Base-by-base conservation (phyloP, 2,797 vertebrate species). In the Mormyrops boulengeri region DNA sequence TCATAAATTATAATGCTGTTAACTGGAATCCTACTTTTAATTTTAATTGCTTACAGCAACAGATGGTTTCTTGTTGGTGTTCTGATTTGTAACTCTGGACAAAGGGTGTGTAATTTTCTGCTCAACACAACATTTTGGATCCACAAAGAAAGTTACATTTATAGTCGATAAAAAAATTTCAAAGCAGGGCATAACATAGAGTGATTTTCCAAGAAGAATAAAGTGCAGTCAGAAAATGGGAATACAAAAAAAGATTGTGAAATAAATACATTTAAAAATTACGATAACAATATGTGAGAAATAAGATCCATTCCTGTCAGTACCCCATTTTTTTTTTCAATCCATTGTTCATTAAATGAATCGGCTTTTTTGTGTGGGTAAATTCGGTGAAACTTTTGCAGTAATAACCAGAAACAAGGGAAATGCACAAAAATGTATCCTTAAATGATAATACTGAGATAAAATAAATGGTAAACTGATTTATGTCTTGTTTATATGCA, bases 281-380 rank as follows among this genome's bases (percentile, higher is more conserved):
- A n/a, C 12, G 5, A n/a, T 30, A 62, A n/a, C 14, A 38, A 87
- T 87, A 57, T 57, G 86, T 34, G 34, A 57, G 17, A 30, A 60
- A 19, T 55, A 50, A 22, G 53, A 12, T 53, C 7, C 69, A 89
- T 22, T 82, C 66, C 66, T 69, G 66, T 69, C 34, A 49, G 12
- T 57, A 49, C 80, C 47, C 44, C 50, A 47, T 47, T 49, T 50
- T 34, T 14, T 14, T 44, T 88, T 88, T 77, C 49, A 53, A 38
- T 52, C 44, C 11, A 55, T 53, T 38, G 17, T 55, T 87, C 52
- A 87, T 44, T 87, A 89, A 14, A 41, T 57, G 88, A 89, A 41
- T 55, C 19, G 19, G 94, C 94, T 44, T 88, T 95, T 26, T 95
- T 93, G 92, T 7, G 82, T 85, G 47, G 22, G 19, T 7, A 49